Percentiles rank a stretch among this genome's conserved stretches.
Evolutionary conservation across 2,113 vertebrate species (phyloP).

Genomic region (Suncus etruscus): DNA sequence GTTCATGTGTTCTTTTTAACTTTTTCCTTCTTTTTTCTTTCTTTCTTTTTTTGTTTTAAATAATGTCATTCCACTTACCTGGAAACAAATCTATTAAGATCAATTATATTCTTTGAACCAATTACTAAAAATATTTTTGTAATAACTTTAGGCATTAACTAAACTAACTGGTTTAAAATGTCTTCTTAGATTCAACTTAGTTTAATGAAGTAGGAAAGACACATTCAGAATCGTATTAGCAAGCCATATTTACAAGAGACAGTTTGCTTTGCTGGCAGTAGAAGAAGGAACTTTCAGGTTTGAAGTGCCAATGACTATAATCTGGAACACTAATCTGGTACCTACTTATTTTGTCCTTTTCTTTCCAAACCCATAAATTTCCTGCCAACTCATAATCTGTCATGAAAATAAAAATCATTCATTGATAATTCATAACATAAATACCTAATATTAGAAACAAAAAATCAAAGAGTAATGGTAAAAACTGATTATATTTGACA

Average conservation of each 20-base stretch:
- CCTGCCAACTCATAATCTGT: not conserved
- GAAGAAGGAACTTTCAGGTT: not conserved
- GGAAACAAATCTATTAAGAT: no score
- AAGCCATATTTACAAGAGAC: constrained; percentile 7
- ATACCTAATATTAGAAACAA: not conserved
- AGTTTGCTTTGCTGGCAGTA: not conserved
- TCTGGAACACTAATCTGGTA: not conserved
- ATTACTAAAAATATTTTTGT: not conserved
- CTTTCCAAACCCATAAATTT: not conserved
- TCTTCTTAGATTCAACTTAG: not conserved
- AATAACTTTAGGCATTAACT: not conserved
- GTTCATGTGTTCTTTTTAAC: no score
- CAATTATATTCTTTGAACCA: no score
- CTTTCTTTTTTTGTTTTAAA: no score
- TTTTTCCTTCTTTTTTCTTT: no score
- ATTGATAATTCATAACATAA: not conserved
- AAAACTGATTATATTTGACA: not conserved
- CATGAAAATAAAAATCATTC: not conserved
- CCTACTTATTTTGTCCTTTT: not conserved
- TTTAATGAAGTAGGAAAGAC: not conserved
- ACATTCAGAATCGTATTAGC: not conserved
- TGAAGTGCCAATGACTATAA: not conserved
- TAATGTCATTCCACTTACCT: no score
- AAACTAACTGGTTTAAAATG: not conserved
- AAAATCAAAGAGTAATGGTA: not conserved